Percentiles rank a stretch among this genome's conserved stretches.
phyloP scores from a whole-genome alignment of 2,888 invertebrate genomes.

The Gisinianus flammeolus region DNA sequence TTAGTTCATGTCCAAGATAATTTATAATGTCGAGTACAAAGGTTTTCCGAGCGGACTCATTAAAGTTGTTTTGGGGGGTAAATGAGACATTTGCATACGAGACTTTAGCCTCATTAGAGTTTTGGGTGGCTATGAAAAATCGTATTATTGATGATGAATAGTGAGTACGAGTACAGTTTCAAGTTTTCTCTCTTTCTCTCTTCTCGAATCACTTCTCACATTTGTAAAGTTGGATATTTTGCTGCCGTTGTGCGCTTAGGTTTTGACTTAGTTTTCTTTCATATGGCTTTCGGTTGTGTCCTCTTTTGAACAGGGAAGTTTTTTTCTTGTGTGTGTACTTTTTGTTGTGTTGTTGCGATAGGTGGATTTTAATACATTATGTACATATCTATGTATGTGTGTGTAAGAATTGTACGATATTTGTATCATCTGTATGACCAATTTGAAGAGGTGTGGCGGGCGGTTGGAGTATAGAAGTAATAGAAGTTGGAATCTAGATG shows the following conservation, averaged over 20 bases:
- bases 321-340: neutral
- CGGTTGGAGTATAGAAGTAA: too few species aligned
- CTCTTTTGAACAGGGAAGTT: neutral
- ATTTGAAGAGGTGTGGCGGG: too few species aligned
- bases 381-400: too few species aligned
- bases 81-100: neutral
- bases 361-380: too few species aligned
- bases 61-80: neutral
- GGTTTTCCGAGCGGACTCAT: too few species aligned
- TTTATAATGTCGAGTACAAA: too few species aligned
- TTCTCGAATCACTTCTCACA: too few species aligned
- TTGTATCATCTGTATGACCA: too few species aligned
- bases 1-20: too few species aligned
- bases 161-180: neutral
- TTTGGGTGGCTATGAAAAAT: neutral
- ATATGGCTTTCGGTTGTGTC: neutral
- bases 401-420: too few species aligned
- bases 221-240: too few species aligned
- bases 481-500: too few species aligned
- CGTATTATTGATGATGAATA: constrained; percentile 2
- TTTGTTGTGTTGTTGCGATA: neutral
- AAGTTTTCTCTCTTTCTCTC: neutral
- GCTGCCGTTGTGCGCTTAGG: neutral
- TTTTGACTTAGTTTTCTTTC: constrained; percentile 8
- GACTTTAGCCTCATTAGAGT: neutral